Conservation (phyloP, 2,888 invertebrate species). For the Xanthia icteritia region DNA sequence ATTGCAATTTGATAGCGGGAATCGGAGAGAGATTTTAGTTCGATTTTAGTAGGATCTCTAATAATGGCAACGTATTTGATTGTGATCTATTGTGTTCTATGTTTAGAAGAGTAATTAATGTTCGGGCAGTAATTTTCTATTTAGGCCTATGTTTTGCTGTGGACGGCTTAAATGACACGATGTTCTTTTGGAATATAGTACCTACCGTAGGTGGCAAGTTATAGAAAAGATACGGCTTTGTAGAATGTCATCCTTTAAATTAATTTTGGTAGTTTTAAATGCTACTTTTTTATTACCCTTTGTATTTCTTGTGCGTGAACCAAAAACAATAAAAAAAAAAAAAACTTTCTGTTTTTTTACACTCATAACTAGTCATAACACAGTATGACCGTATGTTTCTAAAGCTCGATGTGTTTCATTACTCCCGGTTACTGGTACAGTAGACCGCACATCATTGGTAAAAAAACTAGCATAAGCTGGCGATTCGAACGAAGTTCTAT, state of each 20-base stretch:
- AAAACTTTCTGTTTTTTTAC: too few relatives aligned
- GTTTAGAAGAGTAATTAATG: constrained; percentile 33
- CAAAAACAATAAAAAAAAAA: too few relatives aligned
- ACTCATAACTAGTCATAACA: too few relatives aligned
- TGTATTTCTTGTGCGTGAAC: too few relatives aligned
- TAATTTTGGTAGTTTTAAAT: too few relatives aligned
- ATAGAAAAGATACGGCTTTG: not conserved
- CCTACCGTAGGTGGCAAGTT: not conserved
- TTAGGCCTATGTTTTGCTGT: not conserved
- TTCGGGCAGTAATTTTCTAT: not conserved
- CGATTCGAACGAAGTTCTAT: too few relatives aligned
- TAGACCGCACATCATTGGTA: not conserved
- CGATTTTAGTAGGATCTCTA: constrained; percentile 45
- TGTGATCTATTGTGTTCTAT: constrained; percentile 32
- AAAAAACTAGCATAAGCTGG: not conserved
- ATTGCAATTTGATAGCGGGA: constrained; percentile 76
- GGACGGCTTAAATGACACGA: not conserved
- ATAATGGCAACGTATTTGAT: constrained; percentile 40
- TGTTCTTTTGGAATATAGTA: not conserved
- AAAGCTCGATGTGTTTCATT: not conserved
- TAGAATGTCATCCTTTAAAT: too few relatives aligned
- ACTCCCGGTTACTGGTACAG: not conserved
- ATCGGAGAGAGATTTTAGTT: constrained; percentile 67
- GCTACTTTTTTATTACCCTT: too few relatives aligned
- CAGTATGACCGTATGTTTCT: not conserved